Evolutionary conservation across 2,113 vertebrate species (phyloP), one percentile per base, ranked within the genome.

Genomic region (Suricata suricatta): DNA sequence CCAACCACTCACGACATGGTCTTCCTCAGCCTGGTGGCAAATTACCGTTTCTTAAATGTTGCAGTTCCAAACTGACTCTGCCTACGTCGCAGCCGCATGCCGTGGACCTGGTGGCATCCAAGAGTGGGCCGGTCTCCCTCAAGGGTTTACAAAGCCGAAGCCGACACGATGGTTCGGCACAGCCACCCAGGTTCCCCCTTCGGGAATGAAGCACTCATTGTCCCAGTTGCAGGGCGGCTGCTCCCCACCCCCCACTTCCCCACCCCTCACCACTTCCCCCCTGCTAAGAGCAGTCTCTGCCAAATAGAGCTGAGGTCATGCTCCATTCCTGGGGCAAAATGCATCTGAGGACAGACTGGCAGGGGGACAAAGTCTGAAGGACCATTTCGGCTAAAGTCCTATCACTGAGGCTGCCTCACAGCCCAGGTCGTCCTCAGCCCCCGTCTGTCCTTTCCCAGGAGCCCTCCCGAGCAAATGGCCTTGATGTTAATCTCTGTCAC

Each of bases 81-180:
- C 52, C 80, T 66, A 1, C 0, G 1, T 33, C 0, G 5, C 19
- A 12, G 77, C 29, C 52, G 1, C 29, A 54, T 57, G 63, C 35
- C 63, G 64, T 52, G 44, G 60, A 50, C 47, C 27, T 29, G 13
- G 50, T 1, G 50, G 35, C 66, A 7, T 5, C 19, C 0, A 0
- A 6, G 29, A 54, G 31, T 3, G 16, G 19, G 25, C 13, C 25
- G 35, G 33, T 66, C 27, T 41, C 84, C 35, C 72, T 10, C n/a
- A 31, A 23, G 2, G 16, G 44, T 21, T 25, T 31, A 57, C 0
- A 8, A 33, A 86, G 33, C 9, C 10, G 12, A 33, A 86, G 33
- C 9, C 10, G 9, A 5, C 0, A 0, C 1, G 57, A 19, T 0
- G 16, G 74, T 11, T 15, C 1, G 44, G 35, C 11, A 66, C 5